Evolutionary conservation across 2,888 invertebrate genomes (phyloP), one percentile per base, ranked within the genome.

Genomic region (Tenodera sinensis): DNA sequence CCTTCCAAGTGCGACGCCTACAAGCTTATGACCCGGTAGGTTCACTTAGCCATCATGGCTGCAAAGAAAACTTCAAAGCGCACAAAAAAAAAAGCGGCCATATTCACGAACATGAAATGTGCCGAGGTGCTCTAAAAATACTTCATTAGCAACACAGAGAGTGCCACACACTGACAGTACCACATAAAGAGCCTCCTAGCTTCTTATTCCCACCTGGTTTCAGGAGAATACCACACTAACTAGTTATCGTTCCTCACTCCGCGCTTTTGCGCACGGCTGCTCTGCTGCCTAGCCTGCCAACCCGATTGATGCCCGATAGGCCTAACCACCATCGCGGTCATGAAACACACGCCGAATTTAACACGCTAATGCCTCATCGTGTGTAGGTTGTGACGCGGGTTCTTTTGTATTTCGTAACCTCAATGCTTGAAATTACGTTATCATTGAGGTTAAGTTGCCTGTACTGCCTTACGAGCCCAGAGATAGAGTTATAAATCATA

Each of bases 41-140:
- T 90, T 91, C 91, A 91, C 89, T 91, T 91, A 91, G 91, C 91
- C 91, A 91, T 91, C 91, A 91, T 91, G 91, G 91, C 91, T 91
- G 91, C 90, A 91, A 91, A 90, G 90, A 91, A 91, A 91, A 91
- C 90, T 90, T 90, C 90, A 91, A 90, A 90, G 90, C 90, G 90
- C 89, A 91, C 90, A 91, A 91, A 91, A 91, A 91, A 91, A 91
- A 91, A 91, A 90, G 91, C 91, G 90, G 91, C 91, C 91, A 91
- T 91, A 90, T 91, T 91, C 91, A 90, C 90, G 88, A 90, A 88
- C 90, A 88, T 88, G 90, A 89, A 89, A 90, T 89, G 90, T 86
- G 90, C 89, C 81, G 88, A 89, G 88, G 85, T 87, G 89, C 84
- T 90, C 90, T 89, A 88, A 90, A 90, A 90, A 89, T 90, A 90